A percentile compares a stretch with the other conserved stretches of the same genome.
These are phyloP conservation scores for Plodia interpunctella DNA, from an alignment of 1,140 invertebrate species.

Conservation along the genomic window DNA sequence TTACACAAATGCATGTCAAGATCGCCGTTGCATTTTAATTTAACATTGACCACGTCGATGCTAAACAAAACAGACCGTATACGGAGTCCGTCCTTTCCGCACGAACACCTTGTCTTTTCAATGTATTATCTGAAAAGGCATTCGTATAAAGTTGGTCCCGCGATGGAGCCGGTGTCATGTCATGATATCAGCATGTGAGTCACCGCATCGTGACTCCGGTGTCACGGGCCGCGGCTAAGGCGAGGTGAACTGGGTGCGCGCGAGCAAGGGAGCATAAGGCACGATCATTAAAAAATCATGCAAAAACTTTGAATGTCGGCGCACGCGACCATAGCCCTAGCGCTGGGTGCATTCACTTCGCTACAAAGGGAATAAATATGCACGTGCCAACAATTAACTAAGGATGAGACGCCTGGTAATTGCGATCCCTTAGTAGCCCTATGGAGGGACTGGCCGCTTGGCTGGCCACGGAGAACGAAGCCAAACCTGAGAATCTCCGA, in stretches of 20 bases:
- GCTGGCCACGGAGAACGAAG: conserved; percentile 56
- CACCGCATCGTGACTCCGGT: conserved; percentile 44
- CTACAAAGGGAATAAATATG: conserved; percentile 44
- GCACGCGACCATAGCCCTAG: conserved; percentile 34
- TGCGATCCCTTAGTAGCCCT: conserved; percentile 25
- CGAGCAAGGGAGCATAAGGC: conserved; percentile 37
- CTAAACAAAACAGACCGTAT: conserved; percentile 17
- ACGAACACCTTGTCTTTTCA: conserved; percentile 21
- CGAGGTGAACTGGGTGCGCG: conserved; percentile 33
- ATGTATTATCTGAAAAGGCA: conserved; percentile 11
- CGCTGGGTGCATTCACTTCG: conserved; percentile 41
- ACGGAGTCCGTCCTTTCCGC: conserved; percentile 16
- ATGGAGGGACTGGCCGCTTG: conserved; percentile 43
- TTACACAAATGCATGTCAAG: conserved; percentile 8
- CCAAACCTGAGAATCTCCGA: conserved; percentile 37
- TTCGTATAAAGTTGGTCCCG: background rate
- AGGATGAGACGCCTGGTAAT: conserved; percentile 38
- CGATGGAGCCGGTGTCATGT: conserved; percentile 26
- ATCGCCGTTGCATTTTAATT: conserved; percentile 12
- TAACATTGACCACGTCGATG: conserved; percentile 16
- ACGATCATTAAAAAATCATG: conserved; percentile 29
- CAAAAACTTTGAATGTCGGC: conserved; percentile 34
- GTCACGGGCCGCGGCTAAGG: conserved; percentile 23
- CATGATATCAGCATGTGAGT: conserved; percentile 58
- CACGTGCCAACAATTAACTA: conserved; percentile 68